Conservation (phyloP, 1,140 invertebrate species). For the Augochlora pura region DNA sequence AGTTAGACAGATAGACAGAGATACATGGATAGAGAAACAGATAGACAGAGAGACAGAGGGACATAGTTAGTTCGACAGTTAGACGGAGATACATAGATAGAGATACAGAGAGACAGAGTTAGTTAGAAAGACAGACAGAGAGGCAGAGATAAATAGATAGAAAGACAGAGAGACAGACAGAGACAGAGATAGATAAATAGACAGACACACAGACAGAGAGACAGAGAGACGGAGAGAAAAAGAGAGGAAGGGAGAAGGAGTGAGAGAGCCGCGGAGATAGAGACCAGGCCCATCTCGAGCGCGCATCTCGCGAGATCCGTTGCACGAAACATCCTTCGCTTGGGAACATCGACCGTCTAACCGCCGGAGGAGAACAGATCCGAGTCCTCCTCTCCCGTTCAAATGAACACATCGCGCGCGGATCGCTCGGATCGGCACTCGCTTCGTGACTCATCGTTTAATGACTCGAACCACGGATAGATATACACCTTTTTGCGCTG, state of each 20-base stretch:
- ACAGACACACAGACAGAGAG: too few relatives aligned
- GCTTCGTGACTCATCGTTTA: slow-evolving; percentile 1
- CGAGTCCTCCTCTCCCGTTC: not conserved
- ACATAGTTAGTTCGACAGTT: too few relatives aligned
- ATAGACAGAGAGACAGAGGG: not conserved
- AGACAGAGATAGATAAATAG: too few relatives aligned
- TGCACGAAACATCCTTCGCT: not conserved
- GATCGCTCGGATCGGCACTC: not conserved
- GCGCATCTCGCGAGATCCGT: slow-evolving; percentile 20
- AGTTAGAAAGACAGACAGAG: too few relatives aligned
- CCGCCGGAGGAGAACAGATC: not conserved
- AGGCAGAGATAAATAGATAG: not conserved
- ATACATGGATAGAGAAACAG: too few relatives aligned
- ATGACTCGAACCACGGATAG: not conserved
- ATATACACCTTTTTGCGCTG: not conserved
- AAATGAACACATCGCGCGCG: not conserved
- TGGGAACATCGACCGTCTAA: not conserved
- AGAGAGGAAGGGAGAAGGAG: too few relatives aligned
- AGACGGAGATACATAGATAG: too few relatives aligned
- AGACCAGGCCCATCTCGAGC: not conserved
- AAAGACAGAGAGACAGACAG: not conserved
- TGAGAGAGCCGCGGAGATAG: too few relatives aligned
- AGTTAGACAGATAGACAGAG: too few relatives aligned
- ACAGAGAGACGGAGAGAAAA: too few relatives aligned
- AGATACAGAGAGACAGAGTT: too few relatives aligned